phyloP scores from a whole-genome alignment of 2,113 vertebrate species.

The Pelobates fuscus region DNA sequence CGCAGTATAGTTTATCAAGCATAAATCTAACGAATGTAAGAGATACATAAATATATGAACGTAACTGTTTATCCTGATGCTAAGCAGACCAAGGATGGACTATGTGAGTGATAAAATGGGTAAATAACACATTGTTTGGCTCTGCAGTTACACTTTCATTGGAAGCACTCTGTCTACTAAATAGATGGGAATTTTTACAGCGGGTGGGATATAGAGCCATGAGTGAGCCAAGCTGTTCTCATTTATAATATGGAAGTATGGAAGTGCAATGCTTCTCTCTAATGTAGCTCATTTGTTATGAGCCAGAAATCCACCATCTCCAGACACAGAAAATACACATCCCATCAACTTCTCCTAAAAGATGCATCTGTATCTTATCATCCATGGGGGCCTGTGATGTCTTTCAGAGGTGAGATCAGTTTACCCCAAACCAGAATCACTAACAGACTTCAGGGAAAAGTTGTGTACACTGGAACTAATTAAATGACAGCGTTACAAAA shows the following conservation, averaged over 20 bases:
- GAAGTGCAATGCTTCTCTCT: background rate
- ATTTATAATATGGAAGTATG: background rate
- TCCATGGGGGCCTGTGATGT: background rate
- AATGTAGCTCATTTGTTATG: conserved; percentile 11
- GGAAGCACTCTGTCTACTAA: too few species aligned
- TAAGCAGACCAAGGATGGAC: too few species aligned
- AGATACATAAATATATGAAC: too few species aligned
- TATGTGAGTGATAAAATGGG: too few species aligned
- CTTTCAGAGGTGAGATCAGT: conserved; percentile 15
- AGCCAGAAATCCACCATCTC: background rate
- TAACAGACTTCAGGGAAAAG: background rate
- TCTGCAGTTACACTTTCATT: too few species aligned
- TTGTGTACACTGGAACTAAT: conserved; percentile 5
- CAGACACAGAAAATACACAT: conserved; percentile 35
- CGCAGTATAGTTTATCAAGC: too few species aligned
- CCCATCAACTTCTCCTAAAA: conserved; percentile 22
- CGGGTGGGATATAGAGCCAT: background rate
- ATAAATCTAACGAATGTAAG: too few species aligned
- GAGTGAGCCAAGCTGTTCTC: background rate
- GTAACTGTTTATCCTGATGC: too few species aligned
- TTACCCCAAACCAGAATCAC: background rate
- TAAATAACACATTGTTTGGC: too few species aligned
- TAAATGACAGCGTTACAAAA: background rate
- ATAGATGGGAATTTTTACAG: too few species aligned
- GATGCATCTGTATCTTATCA: conserved; percentile 35